Evolutionary conservation across 2,797 vertebrate genomes (phyloP).

Genomic region (Neosilurus hyrtlii): DNA sequence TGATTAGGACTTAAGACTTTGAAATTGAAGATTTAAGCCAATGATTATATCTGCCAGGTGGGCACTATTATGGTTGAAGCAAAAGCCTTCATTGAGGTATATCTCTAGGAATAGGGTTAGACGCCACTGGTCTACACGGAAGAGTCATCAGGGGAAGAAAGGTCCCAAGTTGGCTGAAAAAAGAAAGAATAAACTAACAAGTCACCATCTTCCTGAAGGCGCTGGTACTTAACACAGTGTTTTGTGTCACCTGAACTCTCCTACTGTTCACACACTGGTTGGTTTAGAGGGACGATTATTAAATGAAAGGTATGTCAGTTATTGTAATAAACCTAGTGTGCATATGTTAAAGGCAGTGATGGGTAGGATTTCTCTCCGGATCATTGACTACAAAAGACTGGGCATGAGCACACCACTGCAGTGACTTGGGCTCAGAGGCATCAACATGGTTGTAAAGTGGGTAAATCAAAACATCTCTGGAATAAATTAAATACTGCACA

Average conservation of each 20-base stretch:
- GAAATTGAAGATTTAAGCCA: too few relatives aligned
- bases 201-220: neutral
- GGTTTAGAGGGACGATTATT: too few relatives aligned
- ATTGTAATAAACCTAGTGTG: too few relatives aligned
- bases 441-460: neutral
- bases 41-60: too few relatives aligned
- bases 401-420: neutral
- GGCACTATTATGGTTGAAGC: too few relatives aligned
- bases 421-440: neutral
- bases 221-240: neutral
- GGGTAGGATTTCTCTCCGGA: too few relatives aligned
- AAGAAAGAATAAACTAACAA: neutral
- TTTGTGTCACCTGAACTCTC: neutral
- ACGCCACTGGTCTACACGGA: neutral
- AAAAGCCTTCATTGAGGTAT: too few relatives aligned
- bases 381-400: neutral
- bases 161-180: neutral
- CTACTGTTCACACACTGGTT: neutral
- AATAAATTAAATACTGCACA: neutral
- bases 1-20: too few relatives aligned
- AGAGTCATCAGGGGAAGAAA: neutral
- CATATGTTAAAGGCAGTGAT: too few relatives aligned
- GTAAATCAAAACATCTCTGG: neutral
- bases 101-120: neutral
- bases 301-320: too few relatives aligned